phyloP scores from a whole-genome alignment of 2,888 invertebrate species.

The Beris chalybata region DNA sequence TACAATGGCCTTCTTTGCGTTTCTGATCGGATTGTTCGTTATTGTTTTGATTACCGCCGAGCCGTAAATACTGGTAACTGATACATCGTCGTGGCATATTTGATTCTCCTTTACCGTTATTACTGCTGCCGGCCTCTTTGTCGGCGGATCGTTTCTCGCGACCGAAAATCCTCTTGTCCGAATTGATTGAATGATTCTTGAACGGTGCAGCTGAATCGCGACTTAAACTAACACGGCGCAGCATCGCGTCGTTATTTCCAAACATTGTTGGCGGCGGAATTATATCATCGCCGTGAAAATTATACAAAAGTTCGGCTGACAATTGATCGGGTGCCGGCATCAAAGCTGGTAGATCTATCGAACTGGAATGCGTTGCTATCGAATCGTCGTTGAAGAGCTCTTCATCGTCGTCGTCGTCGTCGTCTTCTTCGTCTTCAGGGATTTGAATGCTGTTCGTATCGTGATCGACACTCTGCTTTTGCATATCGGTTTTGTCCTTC shows the following conservation, averaged over 20 bases:
- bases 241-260: slow-evolving; percentile 54
- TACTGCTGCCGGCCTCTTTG: slow-evolving; percentile 21
- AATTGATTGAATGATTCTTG: slow-evolving; percentile 62
- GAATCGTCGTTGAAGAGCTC: slow-evolving; percentile 43
- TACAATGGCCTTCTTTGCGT: slow-evolving; percentile 51
- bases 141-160: slow-evolving; percentile 14
- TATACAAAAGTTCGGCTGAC: slow-evolving; percentile 61
- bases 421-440: slow-evolving; percentile 25
- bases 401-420: slow-evolving; percentile 35
- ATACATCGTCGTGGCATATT: slow-evolving; percentile 57
- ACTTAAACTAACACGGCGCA: slow-evolving; percentile 43
- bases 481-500: slow-evolving; percentile 50
- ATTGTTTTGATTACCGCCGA: slow-evolving; percentile 39
- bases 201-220: slow-evolving; percentile 50
- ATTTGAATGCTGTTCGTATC: slow-evolving; percentile 23
- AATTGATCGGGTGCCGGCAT: slow-evolving; percentile 60
- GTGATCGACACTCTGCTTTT: slow-evolving; percentile 48
- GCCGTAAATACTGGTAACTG: slow-evolving; percentile 58
- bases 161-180: slow-evolving; percentile 58
- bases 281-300: slow-evolving; percentile 44
- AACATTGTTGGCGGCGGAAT: slow-evolving; percentile 65
- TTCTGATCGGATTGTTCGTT: slow-evolving; percentile 25
- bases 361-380: slow-evolving; percentile 61
- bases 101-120: neutral
- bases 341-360: slow-evolving; percentile 59